Percentiles rank a stretch among this genome's conserved stretches.
Conservation (phyloP, 2,888 invertebrate species). For the Margaritifera margaritifera region DNA sequence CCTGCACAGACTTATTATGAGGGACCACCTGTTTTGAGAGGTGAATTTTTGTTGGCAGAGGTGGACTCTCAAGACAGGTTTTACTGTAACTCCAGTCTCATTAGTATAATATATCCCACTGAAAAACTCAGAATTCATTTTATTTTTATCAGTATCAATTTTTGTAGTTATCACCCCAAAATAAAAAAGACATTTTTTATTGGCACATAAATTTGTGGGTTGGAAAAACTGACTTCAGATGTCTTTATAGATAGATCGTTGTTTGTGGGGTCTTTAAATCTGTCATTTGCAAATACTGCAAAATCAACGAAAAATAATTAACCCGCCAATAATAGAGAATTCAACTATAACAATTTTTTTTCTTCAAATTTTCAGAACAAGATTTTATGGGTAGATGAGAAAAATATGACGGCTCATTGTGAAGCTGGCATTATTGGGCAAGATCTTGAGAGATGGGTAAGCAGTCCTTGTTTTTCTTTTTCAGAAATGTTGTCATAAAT, state of each 20-base stretch:
- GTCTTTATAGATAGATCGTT: too few species aligned
- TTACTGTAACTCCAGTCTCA: too few species aligned
- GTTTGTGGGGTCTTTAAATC: too few species aligned
- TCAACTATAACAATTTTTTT: background rate
- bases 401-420: slow-evolving; percentile 86
- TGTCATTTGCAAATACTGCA: too few species aligned
- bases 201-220: slow-evolving; percentile 3
- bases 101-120: too few species aligned
- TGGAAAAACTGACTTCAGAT: background rate
- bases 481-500: background rate
- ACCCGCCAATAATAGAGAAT: background rate
- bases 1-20: too few species aligned
- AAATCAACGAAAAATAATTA: too few species aligned
- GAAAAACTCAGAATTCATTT: too few species aligned
- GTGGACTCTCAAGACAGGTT: too few species aligned
- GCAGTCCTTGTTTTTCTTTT: slow-evolving; percentile 1
- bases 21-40: too few species aligned
- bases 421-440: slow-evolving; percentile 96
- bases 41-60: too few species aligned
- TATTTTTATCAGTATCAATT: background rate
- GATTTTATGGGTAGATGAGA: slow-evolving; percentile 92
- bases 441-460: slow-evolving; percentile 84
- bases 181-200: too few species aligned
- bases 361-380: slow-evolving; percentile 78
- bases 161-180: background rate